These are phyloP conservation scores for Vanessa atalanta DNA, from an alignment of 1,140 invertebrate genomes.

Conservation along the genomic window DNA sequence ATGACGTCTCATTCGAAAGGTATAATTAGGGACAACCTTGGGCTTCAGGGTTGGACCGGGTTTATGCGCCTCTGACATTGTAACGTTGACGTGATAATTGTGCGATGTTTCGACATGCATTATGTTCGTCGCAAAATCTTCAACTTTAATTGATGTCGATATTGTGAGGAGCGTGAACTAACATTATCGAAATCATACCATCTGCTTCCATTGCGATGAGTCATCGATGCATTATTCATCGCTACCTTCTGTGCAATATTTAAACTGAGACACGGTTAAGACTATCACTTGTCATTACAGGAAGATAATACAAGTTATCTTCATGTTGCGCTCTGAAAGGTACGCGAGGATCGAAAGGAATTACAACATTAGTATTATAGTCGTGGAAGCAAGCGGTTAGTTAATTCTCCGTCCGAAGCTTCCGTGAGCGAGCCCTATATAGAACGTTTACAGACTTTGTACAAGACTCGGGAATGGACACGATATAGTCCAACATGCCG, in stretches of 20 bases:
- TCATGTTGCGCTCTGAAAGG: slow-evolving; percentile 38
- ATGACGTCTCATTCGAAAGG: slow-evolving; percentile 79
- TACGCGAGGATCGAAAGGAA: slow-evolving; percentile 47
- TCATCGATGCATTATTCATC: slow-evolving; percentile 28
- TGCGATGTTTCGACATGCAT: slow-evolving; percentile 67
- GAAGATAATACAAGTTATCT: slow-evolving; percentile 38
- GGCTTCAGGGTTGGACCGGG: slow-evolving; percentile 61
- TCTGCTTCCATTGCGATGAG: slow-evolving; percentile 25
- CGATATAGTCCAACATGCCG: slow-evolving; percentile 52
- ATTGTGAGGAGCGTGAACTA: slow-evolving; percentile 33
- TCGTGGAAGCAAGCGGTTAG: slow-evolving; percentile 38
- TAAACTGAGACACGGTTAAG: slow-evolving; percentile 30
- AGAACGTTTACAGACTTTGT: slow-evolving; percentile 54
- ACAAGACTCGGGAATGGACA: slow-evolving; percentile 56
- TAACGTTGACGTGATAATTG: slow-evolving; percentile 66
- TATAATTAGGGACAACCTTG: slow-evolving; percentile 79
- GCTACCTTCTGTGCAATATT: slow-evolving; percentile 21
- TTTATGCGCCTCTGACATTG: slow-evolving; percentile 65
- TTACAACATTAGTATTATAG: slow-evolving; percentile 42
- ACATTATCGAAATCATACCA: slow-evolving; percentile 16
- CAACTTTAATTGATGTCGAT: slow-evolving; percentile 47
- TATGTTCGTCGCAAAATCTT: slow-evolving; percentile 39
- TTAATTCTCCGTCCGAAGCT: slow-evolving; percentile 46
- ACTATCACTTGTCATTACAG: slow-evolving; percentile 37
- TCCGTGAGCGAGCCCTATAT: slow-evolving; percentile 57